These are phyloP conservation scores for Phylloscopus collybita DNA, from an alignment of 2,797 vertebrate species.

Conservation along the genomic window DNA sequence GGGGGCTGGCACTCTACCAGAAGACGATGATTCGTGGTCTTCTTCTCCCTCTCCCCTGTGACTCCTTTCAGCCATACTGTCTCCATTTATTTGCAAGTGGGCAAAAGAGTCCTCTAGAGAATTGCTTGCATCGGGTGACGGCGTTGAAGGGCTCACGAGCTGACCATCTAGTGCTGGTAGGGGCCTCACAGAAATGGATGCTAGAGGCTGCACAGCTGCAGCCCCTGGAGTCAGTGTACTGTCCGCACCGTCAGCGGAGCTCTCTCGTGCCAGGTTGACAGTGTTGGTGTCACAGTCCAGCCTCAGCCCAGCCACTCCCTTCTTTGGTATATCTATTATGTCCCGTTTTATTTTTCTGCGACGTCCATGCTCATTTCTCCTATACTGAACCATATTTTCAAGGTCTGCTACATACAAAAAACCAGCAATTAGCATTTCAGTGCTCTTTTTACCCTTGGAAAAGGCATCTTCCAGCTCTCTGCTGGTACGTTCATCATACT, in stretches of 20 bases:
- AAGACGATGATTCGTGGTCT: constrained; percentile 78
- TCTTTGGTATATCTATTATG: constrained; percentile 89
- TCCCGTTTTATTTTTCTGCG: constrained; percentile 96
- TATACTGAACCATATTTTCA: constrained; percentile 97
- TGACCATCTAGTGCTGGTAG: constrained; percentile 80
- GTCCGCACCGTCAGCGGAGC: constrained; percentile 88
- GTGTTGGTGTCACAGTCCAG: constrained; percentile 81
- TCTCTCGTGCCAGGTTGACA: constrained; percentile 80
- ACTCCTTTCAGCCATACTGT: constrained; percentile 79
- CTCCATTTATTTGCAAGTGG: constrained; percentile 85
- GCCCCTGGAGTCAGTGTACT: constrained; percentile 75
- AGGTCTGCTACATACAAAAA: constrained; percentile 96
- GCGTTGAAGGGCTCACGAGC: constrained; percentile 77
- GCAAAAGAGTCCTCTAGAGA: constrained; percentile 88
- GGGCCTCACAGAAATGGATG: constrained; percentile 73
- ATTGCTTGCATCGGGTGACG: constrained; percentile 77
- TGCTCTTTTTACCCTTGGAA: constrained; percentile 91
- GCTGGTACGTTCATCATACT: constrained; percentile 95
- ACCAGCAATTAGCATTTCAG: constrained; percentile 96
- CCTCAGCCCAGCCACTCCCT: constrained; percentile 94
- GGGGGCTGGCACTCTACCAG: constrained; percentile 81
- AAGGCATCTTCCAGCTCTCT: constrained; percentile 95
- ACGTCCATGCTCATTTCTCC: constrained; percentile 92
- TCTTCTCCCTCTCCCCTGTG: constrained; percentile 86
- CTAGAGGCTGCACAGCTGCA: constrained; percentile 71